Evolutionary conservation across 2,113 vertebrate genomes (phyloP).

Genomic region (Condylura cristata): DNA sequence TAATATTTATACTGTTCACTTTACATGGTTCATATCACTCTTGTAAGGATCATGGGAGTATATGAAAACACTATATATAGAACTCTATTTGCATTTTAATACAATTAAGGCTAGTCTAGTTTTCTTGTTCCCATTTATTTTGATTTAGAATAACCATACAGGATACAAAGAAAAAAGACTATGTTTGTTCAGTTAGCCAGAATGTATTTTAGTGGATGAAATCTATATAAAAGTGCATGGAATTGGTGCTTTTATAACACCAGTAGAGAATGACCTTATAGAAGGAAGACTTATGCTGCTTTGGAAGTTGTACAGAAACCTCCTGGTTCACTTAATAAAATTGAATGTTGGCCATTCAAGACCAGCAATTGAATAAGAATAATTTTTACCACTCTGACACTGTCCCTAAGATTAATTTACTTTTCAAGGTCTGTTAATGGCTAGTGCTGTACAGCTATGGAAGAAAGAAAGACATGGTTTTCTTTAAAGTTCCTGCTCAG

Average conservation of each 20-base stretch:
- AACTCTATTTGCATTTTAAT: neutral
- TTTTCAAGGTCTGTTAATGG: neutral
- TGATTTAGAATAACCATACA: neutral
- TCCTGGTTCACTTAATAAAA: slow-evolving; percentile 23
- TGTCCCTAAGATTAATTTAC: neutral
- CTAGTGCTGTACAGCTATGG: neutral
- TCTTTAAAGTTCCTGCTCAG: neutral
- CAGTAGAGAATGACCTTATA: neutral
- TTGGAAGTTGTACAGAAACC: slow-evolving; percentile 2
- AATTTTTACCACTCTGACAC: neutral
- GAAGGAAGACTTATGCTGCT: slow-evolving; percentile 27
- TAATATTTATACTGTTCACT: neutral
- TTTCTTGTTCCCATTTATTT: neutral
- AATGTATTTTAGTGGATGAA: neutral
- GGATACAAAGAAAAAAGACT: neutral
- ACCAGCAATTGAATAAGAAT: neutral
- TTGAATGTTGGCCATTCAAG: neutral
- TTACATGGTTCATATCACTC: neutral
- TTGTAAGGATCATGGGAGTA: neutral
- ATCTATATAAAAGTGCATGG: neutral
- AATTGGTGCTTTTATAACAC: neutral
- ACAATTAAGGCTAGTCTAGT: neutral
- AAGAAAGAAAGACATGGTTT: neutral
- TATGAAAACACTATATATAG: neutral
- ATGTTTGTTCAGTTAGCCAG: neutral